Base-by-base conservation (phyloP, 2,113 vertebrate genomes). In the Pelecanoides urinatrix region DNA sequence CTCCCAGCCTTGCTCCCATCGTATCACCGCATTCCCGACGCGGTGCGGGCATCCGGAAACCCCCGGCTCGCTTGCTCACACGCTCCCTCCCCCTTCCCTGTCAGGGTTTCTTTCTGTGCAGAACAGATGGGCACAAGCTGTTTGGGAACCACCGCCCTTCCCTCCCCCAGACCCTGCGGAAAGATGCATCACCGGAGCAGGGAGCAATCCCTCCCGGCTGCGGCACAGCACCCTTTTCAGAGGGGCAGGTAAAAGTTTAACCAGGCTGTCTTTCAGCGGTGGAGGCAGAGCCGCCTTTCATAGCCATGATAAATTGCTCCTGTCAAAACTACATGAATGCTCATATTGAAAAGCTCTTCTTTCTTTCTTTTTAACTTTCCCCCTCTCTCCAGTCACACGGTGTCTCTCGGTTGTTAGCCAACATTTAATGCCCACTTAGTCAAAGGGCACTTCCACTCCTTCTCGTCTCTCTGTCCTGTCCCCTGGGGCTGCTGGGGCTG, bases 211-310 rank as follows among this genome's bases (percentile, higher is more conserved):
- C 97, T 97, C 96, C 96, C 87, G 47, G 89, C 97, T 11, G 92
- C 11, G 15, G 63, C 92, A n/a, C 78, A 40, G 89, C 97, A 96
- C 96, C 95, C 97, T 96, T 98, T 97, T 98, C 98, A 98, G 96
- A 88, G 94, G 96, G 97, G 96, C 98, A 98, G 98, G 99, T 99
- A 99, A 99, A 99, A 99, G 97, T 99, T 99, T 99, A 99, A 99
- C 99, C 98, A 99, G 98, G 96, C 96, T 92, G 95, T 65, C 98
- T 98, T 98, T 98, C 98, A 98, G 97, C 2, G 1, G 92, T 25
- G 68, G 78, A 92, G 63, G 40, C 96, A 65, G 96, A 96, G 98
- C 97, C 97, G 85, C 98, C 98, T 98, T 98, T 98, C 98, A 97
- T 88, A 91, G 87, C 95, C 61, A 4, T 98, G 98, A 98, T 98